Conservation (phyloP, 2,797 vertebrate species). For the Steatocranus sp. region DNA sequence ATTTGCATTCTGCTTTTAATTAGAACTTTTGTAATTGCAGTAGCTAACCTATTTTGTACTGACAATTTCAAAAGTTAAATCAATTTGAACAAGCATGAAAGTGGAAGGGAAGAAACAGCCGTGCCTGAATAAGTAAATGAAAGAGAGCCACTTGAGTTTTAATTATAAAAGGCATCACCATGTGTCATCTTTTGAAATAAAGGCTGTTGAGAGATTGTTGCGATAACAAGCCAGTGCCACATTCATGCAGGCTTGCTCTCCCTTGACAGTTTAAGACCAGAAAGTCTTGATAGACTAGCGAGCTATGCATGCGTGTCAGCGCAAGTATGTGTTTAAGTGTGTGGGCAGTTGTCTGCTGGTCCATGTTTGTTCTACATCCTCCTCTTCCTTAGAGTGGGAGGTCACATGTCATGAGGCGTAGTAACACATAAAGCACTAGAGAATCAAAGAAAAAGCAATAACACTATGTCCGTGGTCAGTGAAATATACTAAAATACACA, state of each 20-base stretch:
- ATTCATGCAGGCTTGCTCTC: slow-evolving; percentile 8
- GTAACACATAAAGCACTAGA: background rate
- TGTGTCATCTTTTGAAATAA: slow-evolving; percentile 61
- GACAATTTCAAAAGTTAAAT: slow-evolving; percentile 76
- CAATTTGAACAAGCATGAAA: slow-evolving; percentile 71
- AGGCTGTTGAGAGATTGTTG: slow-evolving; percentile 47
- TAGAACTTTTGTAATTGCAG: slow-evolving; percentile 71
- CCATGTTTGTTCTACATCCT: background rate
- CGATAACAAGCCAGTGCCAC: slow-evolving; percentile 45
- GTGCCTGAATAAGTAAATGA: slow-evolving; percentile 65
- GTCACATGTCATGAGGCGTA: background rate
- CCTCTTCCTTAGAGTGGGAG: background rate
- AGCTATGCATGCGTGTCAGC: background rate
- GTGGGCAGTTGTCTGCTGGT: background rate
- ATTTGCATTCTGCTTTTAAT: slow-evolving; percentile 79
- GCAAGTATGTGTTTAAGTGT: background rate
- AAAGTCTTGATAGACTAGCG: slow-evolving; percentile 9
- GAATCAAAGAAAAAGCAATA: background rate
- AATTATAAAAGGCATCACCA: slow-evolving; percentile 64
- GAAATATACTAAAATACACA: background rate
- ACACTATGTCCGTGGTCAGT: background rate
- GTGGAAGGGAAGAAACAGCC: slow-evolving; percentile 49
- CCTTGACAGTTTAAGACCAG: slow-evolving; percentile 27
- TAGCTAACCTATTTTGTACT: slow-evolving; percentile 70
- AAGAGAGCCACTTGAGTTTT: slow-evolving; percentile 69